Conservation (phyloP, 2,888 invertebrate species). For the Drosophila rellima region DNA sequence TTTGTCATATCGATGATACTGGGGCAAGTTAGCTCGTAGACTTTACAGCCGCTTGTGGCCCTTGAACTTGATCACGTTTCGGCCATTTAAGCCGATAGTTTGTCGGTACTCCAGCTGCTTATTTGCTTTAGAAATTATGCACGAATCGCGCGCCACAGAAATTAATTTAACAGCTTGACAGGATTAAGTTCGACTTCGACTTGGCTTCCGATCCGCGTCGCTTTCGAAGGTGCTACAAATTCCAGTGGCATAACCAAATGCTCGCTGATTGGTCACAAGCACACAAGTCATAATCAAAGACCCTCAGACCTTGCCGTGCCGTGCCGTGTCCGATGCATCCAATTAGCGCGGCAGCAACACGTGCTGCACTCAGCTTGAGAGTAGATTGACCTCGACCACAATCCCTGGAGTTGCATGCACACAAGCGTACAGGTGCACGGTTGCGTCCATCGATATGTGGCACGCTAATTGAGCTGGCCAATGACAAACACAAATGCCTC, state of each 20-base stretch:
- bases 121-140: conserved; percentile 56
- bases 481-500: conserved; percentile 72
- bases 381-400: conserved; percentile 57
- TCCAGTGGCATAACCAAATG: conserved; percentile 63
- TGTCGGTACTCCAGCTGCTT: conserved; percentile 32
- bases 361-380: conserved; percentile 47
- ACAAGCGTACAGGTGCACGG: conserved; percentile 54
- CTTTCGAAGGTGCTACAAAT: conserved; percentile 50
- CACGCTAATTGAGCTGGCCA: conserved; percentile 71
- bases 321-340: conserved; percentile 69
- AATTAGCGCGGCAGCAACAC: conserved; percentile 66
- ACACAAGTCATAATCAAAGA: conserved; percentile 69
- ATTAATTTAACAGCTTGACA: conserved; percentile 81
- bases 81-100: conserved; percentile 53
- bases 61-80: conserved; percentile 60
- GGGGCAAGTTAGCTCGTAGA: neutral
- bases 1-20: conserved; percentile 9
- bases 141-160: conserved; percentile 56
- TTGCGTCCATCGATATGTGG: conserved; percentile 57
- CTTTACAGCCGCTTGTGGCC: neutral
- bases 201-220: conserved; percentile 27
- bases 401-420: conserved; percentile 3
- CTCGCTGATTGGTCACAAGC: conserved; percentile 74
- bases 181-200: conserved; percentile 60
- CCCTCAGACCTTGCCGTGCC: too few species aligned